A percentile compares a stretch with the other conserved stretches of the same genome.
phyloP scores from a whole-genome alignment of 1,140 invertebrate species.

The Planococcus citri region DNA sequence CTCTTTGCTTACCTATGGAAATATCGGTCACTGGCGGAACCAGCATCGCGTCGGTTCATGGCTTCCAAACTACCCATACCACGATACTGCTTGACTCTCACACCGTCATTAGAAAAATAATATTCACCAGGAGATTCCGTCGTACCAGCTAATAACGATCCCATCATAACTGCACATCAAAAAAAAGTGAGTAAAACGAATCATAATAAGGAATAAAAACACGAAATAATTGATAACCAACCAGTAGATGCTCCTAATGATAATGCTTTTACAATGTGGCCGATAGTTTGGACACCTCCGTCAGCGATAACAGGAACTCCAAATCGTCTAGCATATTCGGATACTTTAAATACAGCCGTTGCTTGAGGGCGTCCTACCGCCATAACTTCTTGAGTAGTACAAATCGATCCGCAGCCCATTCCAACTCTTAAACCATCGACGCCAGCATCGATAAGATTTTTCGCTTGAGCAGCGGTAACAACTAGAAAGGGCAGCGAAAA shows the following conservation, averaged over 20 bases:
- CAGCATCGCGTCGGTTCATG: conserved; percentile 86
- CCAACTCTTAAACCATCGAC: conserved; percentile 94
- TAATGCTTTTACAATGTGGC: conserved; percentile 90
- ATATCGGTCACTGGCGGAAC: conserved; percentile 65
- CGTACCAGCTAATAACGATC: conserved; percentile 93
- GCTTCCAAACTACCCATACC: conserved; percentile 99
- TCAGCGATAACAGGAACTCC: conserved; percentile 95
- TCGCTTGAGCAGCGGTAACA: conserved; percentile 88
- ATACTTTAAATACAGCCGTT: conserved; percentile 83
- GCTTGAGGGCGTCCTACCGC: conserved; percentile 94
- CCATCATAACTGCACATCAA: conserved; percentile 81
- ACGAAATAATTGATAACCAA: conserved; percentile 28
- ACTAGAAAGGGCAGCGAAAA: conserved; percentile 40
- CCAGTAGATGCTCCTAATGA: conserved; percentile 79
- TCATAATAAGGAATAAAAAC: no score
- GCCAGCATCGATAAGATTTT: conserved; percentile 92
- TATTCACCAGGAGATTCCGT: conserved; percentile 98
- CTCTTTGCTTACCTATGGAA: conserved; percentile 27
- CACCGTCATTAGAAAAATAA: conserved; percentile 79
- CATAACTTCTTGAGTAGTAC: conserved; percentile 99
- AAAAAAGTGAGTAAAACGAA: no score
- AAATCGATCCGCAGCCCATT: conserved; percentile 98
- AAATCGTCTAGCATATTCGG: conserved; percentile 76
- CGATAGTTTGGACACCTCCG: conserved; percentile 91
- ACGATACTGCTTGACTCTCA: conserved; percentile 93